Conservation (phyloP, 2,113 vertebrate species). For the Elephantulus edwardii region DNA sequence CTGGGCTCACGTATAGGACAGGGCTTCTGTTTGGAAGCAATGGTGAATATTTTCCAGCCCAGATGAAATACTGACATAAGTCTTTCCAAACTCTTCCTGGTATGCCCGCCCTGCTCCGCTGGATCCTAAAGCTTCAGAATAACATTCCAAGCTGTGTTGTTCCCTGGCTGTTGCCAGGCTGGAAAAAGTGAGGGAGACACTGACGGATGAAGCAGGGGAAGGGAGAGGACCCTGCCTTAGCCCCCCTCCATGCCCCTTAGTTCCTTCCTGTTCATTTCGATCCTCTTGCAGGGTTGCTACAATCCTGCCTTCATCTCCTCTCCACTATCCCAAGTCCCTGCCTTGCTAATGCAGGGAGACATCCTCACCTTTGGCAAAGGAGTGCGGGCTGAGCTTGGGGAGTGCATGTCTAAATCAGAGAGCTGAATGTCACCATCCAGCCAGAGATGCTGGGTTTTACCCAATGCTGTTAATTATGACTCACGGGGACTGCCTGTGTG, state of each 20-base stretch:
- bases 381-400: background rate
- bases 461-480: background rate
- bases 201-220: background rate
- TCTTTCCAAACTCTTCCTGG: conserved; percentile 67
- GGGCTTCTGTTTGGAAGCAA: conserved; percentile 26
- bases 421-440: background rate
- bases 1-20: background rate
- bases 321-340: background rate
- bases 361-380: background rate
- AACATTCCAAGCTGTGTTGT: conserved; percentile 57
- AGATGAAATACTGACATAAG: conserved; percentile 70
- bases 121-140: conserved; percentile 23
- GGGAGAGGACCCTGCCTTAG: background rate
- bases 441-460: background rate
- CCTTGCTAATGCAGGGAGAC: background rate
- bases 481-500: background rate
- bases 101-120: background rate
- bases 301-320: background rate
- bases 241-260: background rate
- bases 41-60: conserved; percentile 39
- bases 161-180: conserved; percentile 43
- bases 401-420: background rate
- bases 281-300: background rate
- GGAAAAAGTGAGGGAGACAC: conserved; percentile 59
- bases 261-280: background rate